These are phyloP conservation scores for Sebastes schlegelii DNA, from an alignment of 2,113 vertebrate species.

Conservation along the genomic window DNA sequence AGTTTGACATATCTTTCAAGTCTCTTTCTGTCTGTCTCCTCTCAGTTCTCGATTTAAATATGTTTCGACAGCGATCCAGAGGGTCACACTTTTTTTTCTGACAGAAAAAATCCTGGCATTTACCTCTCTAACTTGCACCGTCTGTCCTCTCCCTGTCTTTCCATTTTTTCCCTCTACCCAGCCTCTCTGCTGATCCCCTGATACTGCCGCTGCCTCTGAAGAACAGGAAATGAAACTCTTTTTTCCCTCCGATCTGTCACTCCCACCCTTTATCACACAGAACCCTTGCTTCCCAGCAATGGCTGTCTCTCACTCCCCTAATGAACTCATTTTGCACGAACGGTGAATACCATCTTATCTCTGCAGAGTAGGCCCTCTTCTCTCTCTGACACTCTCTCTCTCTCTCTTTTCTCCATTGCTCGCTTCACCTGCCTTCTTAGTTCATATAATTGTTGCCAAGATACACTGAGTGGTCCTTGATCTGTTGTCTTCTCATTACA, in stretches of 20 bases:
- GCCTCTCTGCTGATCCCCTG: constrained; percentile 65
- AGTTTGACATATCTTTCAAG: constrained; percentile 72
- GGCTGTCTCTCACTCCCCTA: constrained; percentile 66
- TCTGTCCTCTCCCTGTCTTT: constrained; percentile 49
- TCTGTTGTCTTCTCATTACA: constrained; percentile 58
- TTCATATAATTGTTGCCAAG: constrained; percentile 63
- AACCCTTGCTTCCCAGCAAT: constrained; percentile 56
- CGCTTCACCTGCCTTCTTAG: constrained; percentile 28
- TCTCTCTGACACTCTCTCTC: neutral
- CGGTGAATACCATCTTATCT: constrained; percentile 80
- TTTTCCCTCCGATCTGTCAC: constrained; percentile 60
- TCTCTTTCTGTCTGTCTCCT: constrained; percentile 32
- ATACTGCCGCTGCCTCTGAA: constrained; percentile 73
- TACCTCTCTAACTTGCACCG: constrained; percentile 55
- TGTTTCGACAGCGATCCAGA: constrained; percentile 43
- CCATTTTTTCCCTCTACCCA: constrained; percentile 37
- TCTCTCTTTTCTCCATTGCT: constrained; percentile 39
- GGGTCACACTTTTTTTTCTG: constrained; percentile 43
- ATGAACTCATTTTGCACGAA: constrained; percentile 80
- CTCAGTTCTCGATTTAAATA: constrained; percentile 42
- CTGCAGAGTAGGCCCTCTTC: constrained; percentile 44
- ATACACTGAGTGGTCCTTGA: constrained; percentile 46
- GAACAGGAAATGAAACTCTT: constrained; percentile 81
- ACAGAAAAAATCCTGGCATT: constrained; percentile 74
- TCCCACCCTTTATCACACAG: constrained; percentile 72